Base-by-base conservation (phyloP, 2,113 vertebrate genomes). In the Rhinogobius similis region DNA sequence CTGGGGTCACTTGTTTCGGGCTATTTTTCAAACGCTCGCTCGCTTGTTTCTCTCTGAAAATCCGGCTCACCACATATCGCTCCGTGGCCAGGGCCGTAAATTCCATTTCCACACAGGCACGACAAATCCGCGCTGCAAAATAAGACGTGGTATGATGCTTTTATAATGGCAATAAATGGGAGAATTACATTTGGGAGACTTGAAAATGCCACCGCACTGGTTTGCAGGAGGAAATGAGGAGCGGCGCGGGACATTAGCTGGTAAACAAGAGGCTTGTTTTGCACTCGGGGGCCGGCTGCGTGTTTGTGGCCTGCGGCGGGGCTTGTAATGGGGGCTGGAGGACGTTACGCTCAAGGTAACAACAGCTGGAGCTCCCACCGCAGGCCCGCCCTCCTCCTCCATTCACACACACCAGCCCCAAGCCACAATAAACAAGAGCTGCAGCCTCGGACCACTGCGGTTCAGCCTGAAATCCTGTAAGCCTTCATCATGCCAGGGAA, bases 231-330 rank as follows among this genome's bases (percentile, higher is more conserved):
- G 74, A 62, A 63, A 70, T 75, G 61, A 63, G 78, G 16, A 59
- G 27, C 67, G 77, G 67, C 65, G 82, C 61, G 62, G 81, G 70
- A 82, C 82, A 86, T 91, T 89, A 87, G 87, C 82, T 88, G 85
- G 91, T 93, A 93, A 93, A 93, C 91, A 91, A 77, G 82, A 89
- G 64, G 70, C 86, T 87, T 89, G 87, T 91, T 91, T 90, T 91
- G 81, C 86, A 86, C 44, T 72, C 85, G 67, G 83, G 81, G 79
- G 82, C 78, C 85, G 86, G 82, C 83, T 67, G 87, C 88, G 80
- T 91, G 86, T 84, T 82, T 91, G 90, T 91, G 88, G 88, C 78
- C 77, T 89, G 88, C 73, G 90, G 85, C 86, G 78, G 52, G 70
- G 43, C 73, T 82, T 87, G 85, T 85, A 87, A 90, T 88, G 85